Evolutionary conservation across 2,888 invertebrate species (phyloP).

Genomic region (Bhutanitis thaidina): DNA sequence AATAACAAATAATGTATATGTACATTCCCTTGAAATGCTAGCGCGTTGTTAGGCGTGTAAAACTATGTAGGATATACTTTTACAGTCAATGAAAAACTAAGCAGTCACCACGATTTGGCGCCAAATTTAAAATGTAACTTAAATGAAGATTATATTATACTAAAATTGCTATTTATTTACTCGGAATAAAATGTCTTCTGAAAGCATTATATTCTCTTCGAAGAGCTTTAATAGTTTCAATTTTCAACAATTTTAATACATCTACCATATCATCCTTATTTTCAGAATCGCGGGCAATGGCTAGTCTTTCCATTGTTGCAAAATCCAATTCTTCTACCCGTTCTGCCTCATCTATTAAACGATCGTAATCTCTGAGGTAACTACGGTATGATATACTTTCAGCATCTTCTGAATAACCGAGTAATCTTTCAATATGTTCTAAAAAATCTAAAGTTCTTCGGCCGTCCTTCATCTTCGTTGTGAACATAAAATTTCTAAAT

Average conservation of each 20-base stretch:
- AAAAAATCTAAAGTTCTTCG: slow-evolving; percentile 59
- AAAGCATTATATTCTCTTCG: slow-evolving; percentile 61
- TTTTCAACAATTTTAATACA: slow-evolving; percentile 55
- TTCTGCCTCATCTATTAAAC: slow-evolving; percentile 59
- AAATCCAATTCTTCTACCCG: slow-evolving; percentile 67
- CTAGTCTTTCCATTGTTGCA: slow-evolving; percentile 60
- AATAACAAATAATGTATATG: too few relatives aligned
- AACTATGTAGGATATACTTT: too few relatives aligned
- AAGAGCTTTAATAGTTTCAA: slow-evolving; percentile 61
- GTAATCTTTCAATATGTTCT: slow-evolving; percentile 60
- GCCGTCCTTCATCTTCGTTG: slow-evolving; percentile 61
- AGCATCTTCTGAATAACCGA: slow-evolving; percentile 49
- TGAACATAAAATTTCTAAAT: slow-evolving; percentile 69
- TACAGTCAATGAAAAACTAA: too few relatives aligned
- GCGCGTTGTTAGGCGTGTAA: too few relatives aligned
- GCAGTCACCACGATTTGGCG: slow-evolving; percentile 33
- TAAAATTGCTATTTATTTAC: slow-evolving; percentile 35
- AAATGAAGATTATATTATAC: slow-evolving; percentile 31
- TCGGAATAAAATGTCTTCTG: slow-evolving; percentile 52
- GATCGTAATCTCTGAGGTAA: slow-evolving; percentile 52
- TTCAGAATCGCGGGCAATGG: slow-evolving; percentile 50
- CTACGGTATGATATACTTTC: slow-evolving; percentile 50
- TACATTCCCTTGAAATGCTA: too few relatives aligned
- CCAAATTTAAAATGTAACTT: slow-evolving; percentile 46
- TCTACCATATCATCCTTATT: slow-evolving; percentile 55